phyloP scores from a whole-genome alignment of 92 coral and sea anemone species.

The Anthopleura xanthogrammica region DNA sequence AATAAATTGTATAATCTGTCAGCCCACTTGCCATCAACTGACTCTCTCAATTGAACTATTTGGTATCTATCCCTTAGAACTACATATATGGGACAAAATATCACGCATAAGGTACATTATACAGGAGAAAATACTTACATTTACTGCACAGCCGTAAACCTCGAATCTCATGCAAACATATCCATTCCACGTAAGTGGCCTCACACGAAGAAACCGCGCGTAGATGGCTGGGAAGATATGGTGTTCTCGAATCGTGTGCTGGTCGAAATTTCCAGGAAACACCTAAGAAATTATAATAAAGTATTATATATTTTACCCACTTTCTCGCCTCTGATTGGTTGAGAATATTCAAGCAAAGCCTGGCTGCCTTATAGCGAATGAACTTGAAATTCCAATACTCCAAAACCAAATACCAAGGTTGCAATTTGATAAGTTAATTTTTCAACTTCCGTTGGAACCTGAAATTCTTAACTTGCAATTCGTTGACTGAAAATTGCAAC shows the following conservation, averaged over 20 bases:
- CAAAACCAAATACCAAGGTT: no score
- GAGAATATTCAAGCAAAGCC: no score
- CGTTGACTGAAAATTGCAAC: no score
- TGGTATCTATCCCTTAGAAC: no score
- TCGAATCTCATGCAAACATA: constrained; percentile 23
- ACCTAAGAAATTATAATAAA: background rate
- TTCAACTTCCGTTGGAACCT: no score
- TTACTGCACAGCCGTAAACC: constrained; percentile 18
- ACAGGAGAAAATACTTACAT: constrained; percentile 2
- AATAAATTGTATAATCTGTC: no score
- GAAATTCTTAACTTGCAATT: no score
- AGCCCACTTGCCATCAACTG: no score
- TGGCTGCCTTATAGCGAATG: background rate
- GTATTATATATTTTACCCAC: no score
- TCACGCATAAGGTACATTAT: background rate
- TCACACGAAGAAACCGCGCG: constrained; percentile 19
- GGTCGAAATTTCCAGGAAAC: constrained; percentile 34
- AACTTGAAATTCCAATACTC: background rate
- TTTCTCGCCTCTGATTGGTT: no score
- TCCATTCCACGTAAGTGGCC: constrained; percentile 26
- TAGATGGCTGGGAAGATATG: constrained; percentile 20
- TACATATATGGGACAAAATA: background rate
- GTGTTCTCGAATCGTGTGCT: constrained; percentile 10
- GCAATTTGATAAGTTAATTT: no score
- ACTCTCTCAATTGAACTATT: no score